phyloP scores from a whole-genome alignment of 1,140 invertebrate genomes.

The Apis dorsata region DNA sequence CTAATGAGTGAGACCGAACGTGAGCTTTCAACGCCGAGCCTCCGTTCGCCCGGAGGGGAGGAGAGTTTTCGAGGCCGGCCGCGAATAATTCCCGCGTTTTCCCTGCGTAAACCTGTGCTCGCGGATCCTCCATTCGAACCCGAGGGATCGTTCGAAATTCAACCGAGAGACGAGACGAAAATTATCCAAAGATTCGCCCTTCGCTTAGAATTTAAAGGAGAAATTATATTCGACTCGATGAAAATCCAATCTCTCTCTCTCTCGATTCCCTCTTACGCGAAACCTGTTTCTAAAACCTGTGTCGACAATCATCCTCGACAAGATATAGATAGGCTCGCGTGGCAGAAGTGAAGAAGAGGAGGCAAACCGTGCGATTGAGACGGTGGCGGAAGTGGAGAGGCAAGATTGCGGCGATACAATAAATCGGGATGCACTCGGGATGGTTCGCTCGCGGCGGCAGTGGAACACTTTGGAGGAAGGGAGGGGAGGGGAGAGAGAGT shows the following conservation, averaged over 20 bases:
- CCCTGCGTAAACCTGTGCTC: conserved; percentile 26
- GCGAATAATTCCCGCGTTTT: conserved; percentile 56
- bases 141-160: not conserved
- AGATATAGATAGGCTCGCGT: not conserved
- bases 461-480: not conserved
- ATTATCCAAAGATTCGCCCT: no score
- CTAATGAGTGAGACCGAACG: conserved; percentile 62
- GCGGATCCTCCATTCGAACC: not conserved
- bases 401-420: conserved; percentile 41
- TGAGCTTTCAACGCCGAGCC: conserved; percentile 29
- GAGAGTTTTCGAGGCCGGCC: conserved; percentile 30
- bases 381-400: conserved; percentile 14
- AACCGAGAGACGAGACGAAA: not conserved
- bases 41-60: conserved; percentile 14
- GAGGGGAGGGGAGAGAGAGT: not conserved
- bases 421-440: conserved; percentile 56
- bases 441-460: not conserved
- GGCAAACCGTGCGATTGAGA: conserved; percentile 29
- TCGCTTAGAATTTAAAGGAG: no score
- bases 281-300: no score
- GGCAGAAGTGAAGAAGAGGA: conserved; percentile 9
- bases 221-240: no score
- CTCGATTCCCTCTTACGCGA: no score
- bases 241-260: no score
- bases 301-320: conserved; percentile 2